These are phyloP conservation scores for Dryomyza anilis DNA, from an alignment of 2,888 invertebrate genomes.

Conservation along the genomic window DNA sequence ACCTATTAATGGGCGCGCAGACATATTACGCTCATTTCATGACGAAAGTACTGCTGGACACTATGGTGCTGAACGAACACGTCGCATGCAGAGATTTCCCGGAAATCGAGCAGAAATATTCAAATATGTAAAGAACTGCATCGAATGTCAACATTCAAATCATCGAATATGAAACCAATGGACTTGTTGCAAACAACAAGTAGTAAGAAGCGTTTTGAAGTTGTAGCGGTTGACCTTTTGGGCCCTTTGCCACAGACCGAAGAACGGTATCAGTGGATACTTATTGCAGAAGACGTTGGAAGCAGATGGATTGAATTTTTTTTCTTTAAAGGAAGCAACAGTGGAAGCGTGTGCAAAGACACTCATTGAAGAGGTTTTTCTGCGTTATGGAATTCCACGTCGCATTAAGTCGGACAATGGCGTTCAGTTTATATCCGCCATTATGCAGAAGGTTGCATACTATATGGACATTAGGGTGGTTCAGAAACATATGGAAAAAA, in stretches of 20 bases:
- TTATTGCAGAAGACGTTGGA: conserved; percentile 43
- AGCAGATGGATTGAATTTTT: conserved; percentile 46
- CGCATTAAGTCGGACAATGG: background rate
- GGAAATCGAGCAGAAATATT: no score
- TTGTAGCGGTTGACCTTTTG: conserved; percentile 35
- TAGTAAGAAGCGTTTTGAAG: conserved; percentile 34
- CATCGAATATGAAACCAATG: conserved; percentile 34
- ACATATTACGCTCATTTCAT: no score
- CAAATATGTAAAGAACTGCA: no score
- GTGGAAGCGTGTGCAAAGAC: conserved; percentile 43
- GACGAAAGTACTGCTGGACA: no score
- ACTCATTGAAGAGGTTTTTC: conserved; percentile 48
- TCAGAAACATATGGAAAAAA: no score
- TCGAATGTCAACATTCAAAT: no score
- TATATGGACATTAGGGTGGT: no score
- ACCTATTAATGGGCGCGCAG: no score
- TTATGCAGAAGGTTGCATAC: conserved; percentile 1
- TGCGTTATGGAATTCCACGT: conserved; percentile 48
- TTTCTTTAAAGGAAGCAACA: conserved; percentile 43
- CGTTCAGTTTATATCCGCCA: background rate
- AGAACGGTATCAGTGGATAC: conserved; percentile 40
- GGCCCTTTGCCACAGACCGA: conserved; percentile 32
- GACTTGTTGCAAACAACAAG: conserved; percentile 33
- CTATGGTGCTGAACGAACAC: no score
- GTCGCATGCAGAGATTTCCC: no score